Percentiles rank a stretch among this genome's conserved stretches.
phyloP scores from a whole-genome alignment of 2,888 invertebrate species.

The Amblyjoppa fuscipennis region DNA sequence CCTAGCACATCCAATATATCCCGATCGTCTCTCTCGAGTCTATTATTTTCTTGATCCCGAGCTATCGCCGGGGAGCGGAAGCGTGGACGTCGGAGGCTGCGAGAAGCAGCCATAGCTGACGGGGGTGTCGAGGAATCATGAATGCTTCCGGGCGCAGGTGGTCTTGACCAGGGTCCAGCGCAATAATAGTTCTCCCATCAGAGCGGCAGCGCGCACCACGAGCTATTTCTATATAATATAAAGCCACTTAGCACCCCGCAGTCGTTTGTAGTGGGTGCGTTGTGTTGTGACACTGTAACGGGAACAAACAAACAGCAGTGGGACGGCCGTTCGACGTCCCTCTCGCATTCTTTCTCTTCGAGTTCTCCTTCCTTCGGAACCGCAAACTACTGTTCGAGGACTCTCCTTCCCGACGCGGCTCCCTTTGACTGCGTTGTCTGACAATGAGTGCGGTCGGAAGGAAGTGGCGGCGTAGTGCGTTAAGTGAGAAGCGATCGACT shows the following conservation, averaged over 20 bases:
- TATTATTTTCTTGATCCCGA: background rate
- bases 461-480: background rate
- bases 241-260: slow-evolving; percentile 80
- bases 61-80: slow-evolving; percentile 43
- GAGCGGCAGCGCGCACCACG: slow-evolving; percentile 34
- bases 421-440: slow-evolving; percentile 11
- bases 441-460: slow-evolving; percentile 25
- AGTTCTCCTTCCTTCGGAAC: slow-evolving; percentile 70
- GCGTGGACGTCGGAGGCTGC: slow-evolving; percentile 59
- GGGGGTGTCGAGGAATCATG: slow-evolving; percentile 47
- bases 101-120: slow-evolving; percentile 33
- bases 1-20: background rate
- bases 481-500: slow-evolving; percentile 54
- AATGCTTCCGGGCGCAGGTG: slow-evolving; percentile 65
- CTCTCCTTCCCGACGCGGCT: slow-evolving; percentile 19
- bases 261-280: slow-evolving; percentile 79
- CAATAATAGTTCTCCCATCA: slow-evolving; percentile 40
- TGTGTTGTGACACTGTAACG: slow-evolving; percentile 81
- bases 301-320: slow-evolving; percentile 80
- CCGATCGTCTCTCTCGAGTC: background rate
- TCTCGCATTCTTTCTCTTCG: slow-evolving; percentile 62
- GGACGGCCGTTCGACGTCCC: slow-evolving; percentile 65
- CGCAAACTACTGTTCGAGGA: slow-evolving; percentile 16
- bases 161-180: slow-evolving; percentile 57
- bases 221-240: slow-evolving; percentile 67